These are phyloP conservation scores for Hypomesus transpacificus DNA, from an alignment of 2,113 vertebrate species.

Conservation along the genomic window DNA sequence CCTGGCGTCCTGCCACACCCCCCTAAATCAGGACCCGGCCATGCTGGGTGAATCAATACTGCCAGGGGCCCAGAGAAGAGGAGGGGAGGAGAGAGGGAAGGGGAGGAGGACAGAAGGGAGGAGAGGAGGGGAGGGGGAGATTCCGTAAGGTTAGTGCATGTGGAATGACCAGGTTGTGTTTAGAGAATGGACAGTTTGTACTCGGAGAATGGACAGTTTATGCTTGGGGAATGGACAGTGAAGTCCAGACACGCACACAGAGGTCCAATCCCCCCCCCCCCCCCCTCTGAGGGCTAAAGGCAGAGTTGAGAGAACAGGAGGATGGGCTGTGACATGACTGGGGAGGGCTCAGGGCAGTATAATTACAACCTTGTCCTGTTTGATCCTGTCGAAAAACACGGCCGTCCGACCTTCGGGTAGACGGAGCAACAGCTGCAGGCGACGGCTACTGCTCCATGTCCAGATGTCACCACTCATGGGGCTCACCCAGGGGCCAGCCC, in stretches of 20 bases:
- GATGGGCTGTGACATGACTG: slow-evolving; percentile 16
- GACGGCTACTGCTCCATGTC: slow-evolving; percentile 32
- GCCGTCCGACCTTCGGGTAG: slow-evolving; percentile 25
- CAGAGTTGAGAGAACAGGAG: not conserved
- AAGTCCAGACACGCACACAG: slow-evolving; percentile 10
- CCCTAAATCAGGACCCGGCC: not conserved
- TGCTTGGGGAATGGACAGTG: not conserved
- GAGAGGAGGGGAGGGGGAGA: not conserved
- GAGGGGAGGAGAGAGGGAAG: not conserved
- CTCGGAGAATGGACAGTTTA: not conserved
- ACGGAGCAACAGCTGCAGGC: slow-evolving; percentile 46
- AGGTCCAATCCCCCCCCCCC: not conserved
- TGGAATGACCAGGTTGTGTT: not conserved
- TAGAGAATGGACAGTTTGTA: not conserved
- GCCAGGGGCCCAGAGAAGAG: not conserved
- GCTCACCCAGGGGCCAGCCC: slow-evolving; percentile 10
- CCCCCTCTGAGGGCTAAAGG: slow-evolving; percentile 7
- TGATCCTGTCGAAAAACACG: slow-evolving; percentile 36
- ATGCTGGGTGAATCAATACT: slow-evolving; percentile 2
- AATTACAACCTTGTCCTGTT: slow-evolving; percentile 47
- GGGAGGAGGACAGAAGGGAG: not conserved
- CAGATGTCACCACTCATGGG: slow-evolving; percentile 46
- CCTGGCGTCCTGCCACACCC: not conserved
- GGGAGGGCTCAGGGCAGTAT: not conserved
- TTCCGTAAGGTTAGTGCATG: not conserved